These are phyloP conservation scores for Chymomyza amoena DNA, from an alignment of 2,888 invertebrate species.

Conservation along the genomic window DNA sequence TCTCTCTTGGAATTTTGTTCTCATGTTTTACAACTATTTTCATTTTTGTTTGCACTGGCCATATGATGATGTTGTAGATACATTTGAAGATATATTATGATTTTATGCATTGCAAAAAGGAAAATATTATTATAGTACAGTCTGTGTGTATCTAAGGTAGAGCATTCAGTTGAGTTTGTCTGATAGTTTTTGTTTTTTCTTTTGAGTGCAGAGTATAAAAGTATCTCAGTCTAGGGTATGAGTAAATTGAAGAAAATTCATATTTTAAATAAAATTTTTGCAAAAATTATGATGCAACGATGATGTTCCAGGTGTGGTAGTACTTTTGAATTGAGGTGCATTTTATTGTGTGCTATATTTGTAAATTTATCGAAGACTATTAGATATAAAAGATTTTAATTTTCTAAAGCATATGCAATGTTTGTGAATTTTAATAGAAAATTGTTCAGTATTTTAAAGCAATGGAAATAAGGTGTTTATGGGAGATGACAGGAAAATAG, in stretches of 20 bases:
- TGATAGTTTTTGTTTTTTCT: too few species aligned
- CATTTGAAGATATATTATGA: conserved; percentile 54
- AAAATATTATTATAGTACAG: conserved; percentile 28
- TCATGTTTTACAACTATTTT: conserved; percentile 27
- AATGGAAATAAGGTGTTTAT: too few species aligned
- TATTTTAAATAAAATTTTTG: neutral
- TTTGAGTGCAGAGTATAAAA: too few species aligned
- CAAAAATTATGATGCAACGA: neutral
- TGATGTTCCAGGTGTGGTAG: neutral
- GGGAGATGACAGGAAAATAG: too few species aligned
- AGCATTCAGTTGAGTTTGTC: neutral
- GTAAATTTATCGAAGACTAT: neutral
- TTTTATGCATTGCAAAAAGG: conserved; percentile 60
- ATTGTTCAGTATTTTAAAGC: too few species aligned
- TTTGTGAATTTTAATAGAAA: too few species aligned
- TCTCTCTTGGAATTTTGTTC: conserved; percentile 3
- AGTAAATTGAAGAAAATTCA: neutral
- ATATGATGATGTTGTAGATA: conserved; percentile 14
- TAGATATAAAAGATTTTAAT: too few species aligned
- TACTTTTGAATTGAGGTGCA: too few species aligned
- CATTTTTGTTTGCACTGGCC: conserved; percentile 7
- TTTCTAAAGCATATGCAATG: too few species aligned
- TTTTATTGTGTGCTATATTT: too few species aligned
- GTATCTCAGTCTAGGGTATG: neutral
- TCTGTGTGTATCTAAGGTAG: conserved; percentile 14